Evolutionary conservation across 37 sponge, comb jelly and placozoan genomes (phyloP).

Genomic region (Tethya wilhelma): DNA sequence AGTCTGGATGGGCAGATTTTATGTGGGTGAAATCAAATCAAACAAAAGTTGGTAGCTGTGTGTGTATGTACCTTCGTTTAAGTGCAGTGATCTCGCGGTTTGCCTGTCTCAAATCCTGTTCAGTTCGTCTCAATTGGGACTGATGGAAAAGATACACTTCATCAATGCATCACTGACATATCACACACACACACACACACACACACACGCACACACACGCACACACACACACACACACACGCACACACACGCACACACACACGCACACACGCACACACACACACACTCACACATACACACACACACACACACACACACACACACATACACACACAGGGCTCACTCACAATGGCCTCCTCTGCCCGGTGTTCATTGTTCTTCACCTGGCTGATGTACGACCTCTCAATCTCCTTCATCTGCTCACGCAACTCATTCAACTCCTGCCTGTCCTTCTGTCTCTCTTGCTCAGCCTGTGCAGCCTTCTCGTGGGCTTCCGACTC

Average conservation of each 20-base stretch:
- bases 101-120: conserved; percentile 72
- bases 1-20: not conserved
- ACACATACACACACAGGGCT: not conserved
- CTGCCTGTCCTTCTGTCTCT: conserved; percentile 73
- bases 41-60: not conserved
- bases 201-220: not conserved
- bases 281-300: not conserved
- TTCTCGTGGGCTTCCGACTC: conserved; percentile 70
- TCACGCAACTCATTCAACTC: conserved; percentile 59
- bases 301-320: not conserved
- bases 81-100: conserved; percentile 59
- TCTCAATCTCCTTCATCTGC: conserved; percentile 78
- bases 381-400: conserved; percentile 49
- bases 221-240: not conserved
- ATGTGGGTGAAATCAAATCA: not conserved
- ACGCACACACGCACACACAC: too few species aligned
- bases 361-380: conserved; percentile 67
- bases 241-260: not conserved
- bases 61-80: not conserved
- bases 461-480: conserved; percentile 54
- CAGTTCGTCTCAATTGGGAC: conserved; percentile 59
- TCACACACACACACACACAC: not conserved
- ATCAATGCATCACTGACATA: too few species aligned
- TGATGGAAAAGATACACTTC: not conserved
- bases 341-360: conserved; percentile 69